phyloP scores from a whole-genome alignment of 2,888 invertebrate genomes.

The Dinocampus coccinellae region DNA sequence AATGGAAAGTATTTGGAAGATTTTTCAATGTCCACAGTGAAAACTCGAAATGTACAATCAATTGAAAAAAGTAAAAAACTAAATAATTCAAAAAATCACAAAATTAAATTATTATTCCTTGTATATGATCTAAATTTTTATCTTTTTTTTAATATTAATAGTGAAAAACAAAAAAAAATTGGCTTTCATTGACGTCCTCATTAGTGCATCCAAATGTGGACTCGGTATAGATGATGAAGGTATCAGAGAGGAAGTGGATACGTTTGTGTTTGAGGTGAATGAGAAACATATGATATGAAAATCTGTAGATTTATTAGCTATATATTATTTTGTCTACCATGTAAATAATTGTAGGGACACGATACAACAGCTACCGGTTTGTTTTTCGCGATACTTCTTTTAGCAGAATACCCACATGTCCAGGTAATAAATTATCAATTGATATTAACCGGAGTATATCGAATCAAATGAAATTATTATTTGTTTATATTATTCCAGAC shows the following conservation, averaged over 20 bases:
- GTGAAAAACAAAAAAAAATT: too few relatives aligned
- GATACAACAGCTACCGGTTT: conserved; percentile 43
- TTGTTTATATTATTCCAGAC: conserved; percentile 32
- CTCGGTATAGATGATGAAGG: conserved; percentile 42
- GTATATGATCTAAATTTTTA: too few relatives aligned
- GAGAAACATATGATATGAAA: neutral
- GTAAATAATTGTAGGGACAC: conserved; percentile 38
- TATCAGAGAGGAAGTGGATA: conserved; percentile 45
- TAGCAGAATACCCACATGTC: conserved; percentile 42
- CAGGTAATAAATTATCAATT: conserved; percentile 25
- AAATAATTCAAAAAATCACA: too few relatives aligned
- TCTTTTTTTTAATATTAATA: too few relatives aligned
- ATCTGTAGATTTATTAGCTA: neutral
- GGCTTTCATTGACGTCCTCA: conserved; percentile 45
- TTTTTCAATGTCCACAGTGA: conserved; percentile 1
- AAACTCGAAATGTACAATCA: neutral
- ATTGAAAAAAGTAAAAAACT: conserved; percentile 38
- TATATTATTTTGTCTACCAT: neutral
- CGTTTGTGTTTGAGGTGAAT: conserved; percentile 44
- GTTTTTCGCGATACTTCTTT: conserved; percentile 38
- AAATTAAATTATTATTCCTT: too few relatives aligned
- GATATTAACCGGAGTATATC: too few relatives aligned
- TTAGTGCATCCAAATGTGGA: conserved; percentile 32
- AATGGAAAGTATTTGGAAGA: conserved; percentile 30
- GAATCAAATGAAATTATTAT: too few relatives aligned